Evolutionary conservation across 2,113 vertebrate species (phyloP), one percentile per base, ranked within the genome.

Genomic region (Marcusenius ussheri): DNA sequence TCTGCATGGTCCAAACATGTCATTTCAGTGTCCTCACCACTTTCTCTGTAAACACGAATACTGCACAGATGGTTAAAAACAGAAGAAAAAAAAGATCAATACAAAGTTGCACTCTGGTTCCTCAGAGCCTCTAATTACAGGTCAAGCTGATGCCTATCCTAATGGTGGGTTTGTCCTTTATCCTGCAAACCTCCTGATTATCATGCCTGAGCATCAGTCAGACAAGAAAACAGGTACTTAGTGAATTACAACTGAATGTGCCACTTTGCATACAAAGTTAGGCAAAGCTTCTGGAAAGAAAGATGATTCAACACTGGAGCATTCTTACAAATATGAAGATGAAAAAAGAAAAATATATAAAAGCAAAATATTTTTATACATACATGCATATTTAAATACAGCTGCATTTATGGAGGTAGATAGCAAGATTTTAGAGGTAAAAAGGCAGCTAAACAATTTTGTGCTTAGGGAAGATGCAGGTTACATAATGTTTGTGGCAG

Each of bases 371-470:
- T 93, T 94, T 95, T 93, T 95, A 93, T 94, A 94, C 90, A 93
- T 93, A 89, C 89, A 94, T 89, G 92, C 92, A 92, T 94, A 89
- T 92, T 93, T 88, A 91, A 92, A 95, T 92, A 90, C 93, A 93
- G 50, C 93, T 92, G 92, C 91, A 93, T 91, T 93, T 88, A 91
- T 93, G 93, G 96, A 96, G 95, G 95, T 96, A 96, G 96, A 95
- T 94, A 95, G 93, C 90, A 94, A 94, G 93, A 94, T 92, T 91
- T 91, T 88, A 94, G 93, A 94, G 94, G 93, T 95, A 93, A 92
- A 93, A 89, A 93, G 91, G 87, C 90, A 91, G 84, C 91, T 90
- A 93, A 90, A 92, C 47, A 88, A 88, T 88, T 92, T 92, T 94
- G 94, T 94, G 94, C 92, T 94, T 95, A 93, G 88, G 90, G 92